Percentiles rank a stretch among this genome's conserved stretches.
Conservation (phyloP, 2,113 vertebrate genomes). For the Monopterus albus region DNA sequence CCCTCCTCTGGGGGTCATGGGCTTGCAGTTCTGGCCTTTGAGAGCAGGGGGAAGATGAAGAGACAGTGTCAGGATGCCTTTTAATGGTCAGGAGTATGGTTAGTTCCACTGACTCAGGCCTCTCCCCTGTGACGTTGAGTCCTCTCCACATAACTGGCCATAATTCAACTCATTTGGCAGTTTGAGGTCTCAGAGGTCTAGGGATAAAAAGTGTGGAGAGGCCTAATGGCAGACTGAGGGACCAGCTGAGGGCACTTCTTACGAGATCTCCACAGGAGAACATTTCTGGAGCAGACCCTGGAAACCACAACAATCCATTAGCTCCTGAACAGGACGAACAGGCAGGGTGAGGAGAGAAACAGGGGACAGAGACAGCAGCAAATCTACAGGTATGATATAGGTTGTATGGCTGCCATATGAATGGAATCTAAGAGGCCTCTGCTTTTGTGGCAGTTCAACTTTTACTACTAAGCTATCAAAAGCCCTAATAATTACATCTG, state of each 20-base stretch:
- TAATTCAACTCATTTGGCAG: constrained; percentile 86
- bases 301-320: constrained; percentile 74
- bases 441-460: not conserved
- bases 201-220: constrained; percentile 82
- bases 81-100: constrained; percentile 86
- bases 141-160: constrained; percentile 84
- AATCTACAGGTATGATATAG: constrained; percentile 35
- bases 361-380: constrained; percentile 7
- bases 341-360: constrained; percentile 2
- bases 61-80: constrained; percentile 82
- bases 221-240: constrained; percentile 78
- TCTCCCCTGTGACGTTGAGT: constrained; percentile 77
- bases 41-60: constrained; percentile 80
- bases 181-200: constrained; percentile 83
- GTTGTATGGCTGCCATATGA: constrained; percentile 19
- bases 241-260: constrained; percentile 78
- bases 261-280: constrained; percentile 76
- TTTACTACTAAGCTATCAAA: not conserved
- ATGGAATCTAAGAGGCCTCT: constrained; percentile 25
- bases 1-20: constrained; percentile 68
- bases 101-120: constrained; percentile 81
- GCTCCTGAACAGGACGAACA: constrained; percentile 45
- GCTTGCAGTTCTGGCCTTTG: constrained; percentile 64
- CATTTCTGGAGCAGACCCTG: constrained; percentile 72
- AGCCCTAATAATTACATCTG: not conserved